Base-by-base conservation (phyloP, 2,113 vertebrate genomes). In the Notothenia coriiceps region DNA sequence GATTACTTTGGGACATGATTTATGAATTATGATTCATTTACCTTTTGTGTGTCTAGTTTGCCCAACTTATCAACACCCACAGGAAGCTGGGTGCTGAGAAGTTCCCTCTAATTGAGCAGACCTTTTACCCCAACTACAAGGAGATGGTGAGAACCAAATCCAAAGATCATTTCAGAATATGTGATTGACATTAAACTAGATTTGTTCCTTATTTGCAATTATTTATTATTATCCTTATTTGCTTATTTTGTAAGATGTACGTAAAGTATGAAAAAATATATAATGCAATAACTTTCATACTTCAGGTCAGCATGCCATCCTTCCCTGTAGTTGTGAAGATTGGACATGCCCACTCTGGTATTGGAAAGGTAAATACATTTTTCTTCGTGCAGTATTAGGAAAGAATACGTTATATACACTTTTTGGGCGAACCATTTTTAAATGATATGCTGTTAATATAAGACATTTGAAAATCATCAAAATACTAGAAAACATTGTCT, bases 251-350 rank as follows among this genome's bases (percentile, higher is more conserved):
- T 9, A 22, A 35, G 5, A 49, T 49, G 12, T 10, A 61, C 7
- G 35, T 40, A 40, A 6, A 33, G 12, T 17, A 51, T 47, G 12
- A 52, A 15, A 33, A 44, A 15, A 15, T 5, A 50, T 15, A 22
- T 3, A 14, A 52, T 10, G 0, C 55, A 15, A 6, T 4, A 29
- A 56, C 59, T 12, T 70, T 80, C 2, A 69, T 54, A 35, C 40
- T 47, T 69, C 49, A 94, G 93, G 92, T 90, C 12, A 92, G 96
- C 72, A 96, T 99, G 96, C 98, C 98, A 44, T 96, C 97, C 0
- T 99, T 99, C 80, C 98, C 98, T 10, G 98, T 99, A 14, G 98
- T 99, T 57, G 98, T 99, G 94, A 99, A 99, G 96, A 99, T 99
- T 20, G 98, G 98, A 93, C 98, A 99, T 7, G 98, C 98, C 86